Conservation (phyloP, 2,797 vertebrate genomes). For the Paedocypris micromegethes region DNA sequence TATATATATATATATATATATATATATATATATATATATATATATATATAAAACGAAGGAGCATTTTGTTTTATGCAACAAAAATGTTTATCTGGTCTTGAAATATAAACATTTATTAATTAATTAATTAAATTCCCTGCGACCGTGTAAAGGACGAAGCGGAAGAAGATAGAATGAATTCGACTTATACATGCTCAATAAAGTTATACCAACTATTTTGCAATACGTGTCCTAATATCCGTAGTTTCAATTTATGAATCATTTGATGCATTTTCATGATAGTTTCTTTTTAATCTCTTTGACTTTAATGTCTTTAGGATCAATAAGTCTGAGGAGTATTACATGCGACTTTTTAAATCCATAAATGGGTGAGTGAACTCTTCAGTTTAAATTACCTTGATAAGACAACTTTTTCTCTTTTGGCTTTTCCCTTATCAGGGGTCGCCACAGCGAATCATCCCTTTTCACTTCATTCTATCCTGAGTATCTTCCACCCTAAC, state of each 20-base stretch:
- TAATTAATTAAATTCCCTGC: background rate
- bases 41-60: too few species aligned
- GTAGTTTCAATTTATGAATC: too few species aligned
- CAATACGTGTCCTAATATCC: background rate
- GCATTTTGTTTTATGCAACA: too few species aligned
- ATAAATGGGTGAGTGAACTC: conserved; percentile 83
- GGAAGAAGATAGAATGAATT: background rate
- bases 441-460: too few species aligned
- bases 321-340: conserved; percentile 69
- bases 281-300: background rate
- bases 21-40: too few species aligned
- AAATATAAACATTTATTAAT: background rate
- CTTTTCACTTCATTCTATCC: too few species aligned
- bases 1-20: too few species aligned
- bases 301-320: conserved; percentile 61
- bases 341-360: conserved; percentile 76
- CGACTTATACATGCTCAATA: background rate
- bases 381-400: too few species aligned
- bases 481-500: too few species aligned
- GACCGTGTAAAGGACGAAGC: background rate
- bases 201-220: background rate
- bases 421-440: too few species aligned
- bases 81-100: background rate
- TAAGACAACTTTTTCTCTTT: too few species aligned
- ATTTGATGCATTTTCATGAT: background rate